Evolutionary conservation across 2,797 vertebrate species (phyloP).

Genomic region (Enteromius argenteus): DNA sequence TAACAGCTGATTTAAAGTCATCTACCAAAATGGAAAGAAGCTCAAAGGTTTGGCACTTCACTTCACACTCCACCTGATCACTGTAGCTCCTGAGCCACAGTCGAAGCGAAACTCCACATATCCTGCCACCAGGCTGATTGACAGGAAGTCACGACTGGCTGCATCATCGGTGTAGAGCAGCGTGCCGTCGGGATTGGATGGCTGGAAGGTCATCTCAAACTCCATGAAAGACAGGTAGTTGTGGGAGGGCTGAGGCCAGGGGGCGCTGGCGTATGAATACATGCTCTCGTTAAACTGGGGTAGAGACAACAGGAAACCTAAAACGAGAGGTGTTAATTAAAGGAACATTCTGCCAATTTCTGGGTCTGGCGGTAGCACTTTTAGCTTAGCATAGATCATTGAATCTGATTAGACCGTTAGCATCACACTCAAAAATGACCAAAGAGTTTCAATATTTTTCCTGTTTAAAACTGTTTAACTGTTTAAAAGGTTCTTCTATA

Average conservation of each 20-base stretch:
- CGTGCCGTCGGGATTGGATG: constrained; percentile 81
- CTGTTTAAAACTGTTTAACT: too few species aligned
- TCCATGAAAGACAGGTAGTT: constrained; percentile 95
- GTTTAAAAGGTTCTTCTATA: too few species aligned
- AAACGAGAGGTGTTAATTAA: constrained; percentile 23
- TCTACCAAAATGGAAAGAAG: neutral
- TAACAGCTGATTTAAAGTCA: constrained; percentile 12
- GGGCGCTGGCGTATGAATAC: constrained; percentile 84
- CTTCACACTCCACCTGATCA: constrained; percentile 82
- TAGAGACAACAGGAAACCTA: constrained; percentile 86
- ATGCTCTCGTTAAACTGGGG: constrained; percentile 90
- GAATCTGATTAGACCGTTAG: too few species aligned
- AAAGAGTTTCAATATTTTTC: too few species aligned
- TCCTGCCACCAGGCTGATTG: constrained; percentile 84
- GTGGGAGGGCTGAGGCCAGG: constrained; percentile 89
- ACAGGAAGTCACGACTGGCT: constrained; percentile 89
- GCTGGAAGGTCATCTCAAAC: constrained; percentile 90
- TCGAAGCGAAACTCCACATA: constrained; percentile 94
- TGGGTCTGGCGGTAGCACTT: too few species aligned
- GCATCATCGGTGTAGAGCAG: constrained; percentile 92
- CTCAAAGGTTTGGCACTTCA: neutral
- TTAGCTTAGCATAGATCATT: too few species aligned
- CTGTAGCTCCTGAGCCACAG: constrained; percentile 91
- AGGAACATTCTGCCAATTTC: neutral
- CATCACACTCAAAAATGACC: too few species aligned